Conservation (phyloP, 1,140 invertebrate species). For the Bombus waltoni region DNA sequence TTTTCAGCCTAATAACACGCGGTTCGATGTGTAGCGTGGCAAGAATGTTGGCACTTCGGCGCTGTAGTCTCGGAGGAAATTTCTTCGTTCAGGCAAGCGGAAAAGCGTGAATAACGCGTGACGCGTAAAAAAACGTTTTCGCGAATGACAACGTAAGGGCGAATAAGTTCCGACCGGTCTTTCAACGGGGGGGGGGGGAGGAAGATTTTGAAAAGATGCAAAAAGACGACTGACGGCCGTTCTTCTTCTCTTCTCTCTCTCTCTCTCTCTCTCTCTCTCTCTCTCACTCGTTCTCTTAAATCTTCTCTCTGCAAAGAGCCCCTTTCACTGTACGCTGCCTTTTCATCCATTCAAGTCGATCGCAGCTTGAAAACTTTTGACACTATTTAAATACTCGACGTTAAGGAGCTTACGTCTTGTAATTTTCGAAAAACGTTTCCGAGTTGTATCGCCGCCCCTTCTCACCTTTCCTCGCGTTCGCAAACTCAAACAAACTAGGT, state of each 20-base stretch:
- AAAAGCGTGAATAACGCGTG: slow-evolving; percentile 27
- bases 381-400: slow-evolving; percentile 47
- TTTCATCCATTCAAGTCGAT: slow-evolving; percentile 37
- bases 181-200: background rate
- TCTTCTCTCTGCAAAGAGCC: background rate
- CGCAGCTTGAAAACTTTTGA: slow-evolving; percentile 46
- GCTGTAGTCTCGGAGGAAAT: background rate
- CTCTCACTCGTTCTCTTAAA: slow-evolving; percentile 21
- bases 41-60: background rate
- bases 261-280: background rate
- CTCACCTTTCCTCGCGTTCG: too few relatives aligned
- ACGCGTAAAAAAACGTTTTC: slow-evolving; percentile 35
- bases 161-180: background rate
- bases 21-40: background rate
- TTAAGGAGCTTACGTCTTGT: slow-evolving; percentile 47
- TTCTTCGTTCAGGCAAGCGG: background rate
- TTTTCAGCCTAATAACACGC: slow-evolving; percentile 12
- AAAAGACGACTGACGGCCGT: slow-evolving; percentile 23
- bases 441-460: background rate
- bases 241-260: background rate
- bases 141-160: slow-evolving; percentile 7
- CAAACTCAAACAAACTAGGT: background rate
- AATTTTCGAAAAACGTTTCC: slow-evolving; percentile 24
- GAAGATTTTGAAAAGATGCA: slow-evolving; percentile 26
- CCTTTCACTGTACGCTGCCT: slow-evolving; percentile 23